These are phyloP conservation scores for Sebastes diploproa DNA, from an alignment of 2,797 vertebrate species.

Conservation along the genomic window DNA sequence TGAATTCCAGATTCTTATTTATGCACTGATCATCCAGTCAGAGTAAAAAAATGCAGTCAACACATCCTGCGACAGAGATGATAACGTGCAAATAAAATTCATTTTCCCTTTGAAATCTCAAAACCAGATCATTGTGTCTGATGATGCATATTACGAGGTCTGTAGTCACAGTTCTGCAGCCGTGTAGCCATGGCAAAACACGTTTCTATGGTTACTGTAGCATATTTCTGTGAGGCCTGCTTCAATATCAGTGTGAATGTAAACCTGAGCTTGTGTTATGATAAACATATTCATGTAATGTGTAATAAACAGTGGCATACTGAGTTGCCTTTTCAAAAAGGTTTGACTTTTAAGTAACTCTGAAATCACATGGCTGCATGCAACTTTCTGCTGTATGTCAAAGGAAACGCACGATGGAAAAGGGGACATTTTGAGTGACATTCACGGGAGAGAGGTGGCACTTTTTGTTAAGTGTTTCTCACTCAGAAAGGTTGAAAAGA, in stretches of 20 bases:
- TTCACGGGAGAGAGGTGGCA: conserved; percentile 10
- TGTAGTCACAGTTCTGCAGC: background rate
- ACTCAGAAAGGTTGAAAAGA: conserved; percentile 51
- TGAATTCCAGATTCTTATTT: background rate
- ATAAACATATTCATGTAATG: background rate
- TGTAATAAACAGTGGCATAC: background rate
- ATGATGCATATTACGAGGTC: background rate
- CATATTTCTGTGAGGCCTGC: background rate
- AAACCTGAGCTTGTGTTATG: background rate
- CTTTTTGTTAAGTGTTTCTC: conserved; percentile 50
- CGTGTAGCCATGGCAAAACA: background rate
- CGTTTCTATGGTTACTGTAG: background rate
- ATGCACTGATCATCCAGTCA: background rate
- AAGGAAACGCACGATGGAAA: background rate
- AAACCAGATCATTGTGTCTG: background rate
- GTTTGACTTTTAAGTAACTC: background rate
- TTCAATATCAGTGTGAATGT: background rate
- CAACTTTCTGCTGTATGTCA: background rate
- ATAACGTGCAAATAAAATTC: background rate
- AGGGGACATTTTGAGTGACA: conserved; percentile 26
- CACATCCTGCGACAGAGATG: background rate
- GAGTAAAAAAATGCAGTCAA: background rate
- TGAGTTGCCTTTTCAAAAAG: background rate
- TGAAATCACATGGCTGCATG: too few relatives aligned
- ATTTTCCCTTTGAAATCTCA: background rate